phyloP scores from a whole-genome alignment of 2,888 invertebrate species.

The Parnassius orleans region DNA sequence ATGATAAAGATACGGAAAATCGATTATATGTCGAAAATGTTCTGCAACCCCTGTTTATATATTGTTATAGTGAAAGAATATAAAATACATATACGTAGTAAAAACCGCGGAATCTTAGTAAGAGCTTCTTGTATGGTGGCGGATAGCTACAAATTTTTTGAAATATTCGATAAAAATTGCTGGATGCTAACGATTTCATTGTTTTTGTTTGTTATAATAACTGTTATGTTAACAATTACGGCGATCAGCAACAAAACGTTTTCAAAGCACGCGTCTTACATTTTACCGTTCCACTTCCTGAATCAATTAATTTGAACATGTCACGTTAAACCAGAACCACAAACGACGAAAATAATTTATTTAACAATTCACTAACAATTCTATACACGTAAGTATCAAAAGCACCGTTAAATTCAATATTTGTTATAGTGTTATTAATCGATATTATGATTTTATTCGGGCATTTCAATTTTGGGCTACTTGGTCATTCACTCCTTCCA shows the following conservation, averaged over 20 bases:
- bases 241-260: conserved; percentile 8
- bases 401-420: conserved; percentile 39
- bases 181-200: no score
- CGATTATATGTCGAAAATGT: no score
- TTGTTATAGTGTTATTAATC: conserved; percentile 20
- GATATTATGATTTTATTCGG: conserved; percentile 13
- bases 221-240: not conserved
- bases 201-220: no score
- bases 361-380: conserved; percentile 51
- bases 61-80: no score
- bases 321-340: conserved; percentile 54
- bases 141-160: no score
- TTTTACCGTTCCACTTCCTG: conserved; percentile 49
- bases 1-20: no score
- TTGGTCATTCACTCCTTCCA: no score
- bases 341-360: conserved; percentile 57
- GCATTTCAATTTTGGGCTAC: conserved; percentile 11
- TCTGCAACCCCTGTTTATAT: no score
- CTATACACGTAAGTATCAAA: conserved; percentile 50
- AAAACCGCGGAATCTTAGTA: no score
- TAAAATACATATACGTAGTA: no score
- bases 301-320: conserved; percentile 59
- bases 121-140: no score
- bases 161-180: no score
- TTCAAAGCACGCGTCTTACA: conserved; percentile 28